Evolutionary conservation across 2,113 vertebrate species (phyloP).

Genomic region (Brachyhypopomus occidentalis): DNA sequence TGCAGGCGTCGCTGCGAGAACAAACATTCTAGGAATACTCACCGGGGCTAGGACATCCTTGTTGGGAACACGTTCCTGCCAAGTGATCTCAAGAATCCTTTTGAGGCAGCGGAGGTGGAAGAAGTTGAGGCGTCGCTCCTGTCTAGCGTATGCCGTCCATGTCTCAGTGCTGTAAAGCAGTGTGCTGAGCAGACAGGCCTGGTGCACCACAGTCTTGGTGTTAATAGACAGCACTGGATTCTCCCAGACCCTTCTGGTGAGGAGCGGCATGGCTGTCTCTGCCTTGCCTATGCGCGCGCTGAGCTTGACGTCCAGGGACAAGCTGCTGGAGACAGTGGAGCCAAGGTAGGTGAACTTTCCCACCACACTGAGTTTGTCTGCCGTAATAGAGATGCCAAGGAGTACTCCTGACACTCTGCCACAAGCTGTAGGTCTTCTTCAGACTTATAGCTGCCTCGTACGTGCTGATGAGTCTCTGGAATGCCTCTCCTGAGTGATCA

Average conservation of each 20-base stretch:
- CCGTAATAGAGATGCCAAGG: not conserved
- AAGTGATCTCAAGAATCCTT: not conserved
- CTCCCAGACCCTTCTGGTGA: not conserved
- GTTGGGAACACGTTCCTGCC: not conserved
- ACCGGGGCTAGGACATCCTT: not conserved
- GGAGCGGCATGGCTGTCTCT: not conserved
- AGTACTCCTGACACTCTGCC: not conserved
- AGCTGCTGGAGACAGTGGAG: not conserved
- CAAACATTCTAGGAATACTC: too few relatives aligned
- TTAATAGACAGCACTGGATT: conserved; percentile 10
- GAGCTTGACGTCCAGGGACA: not conserved
- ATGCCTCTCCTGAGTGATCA: not conserved
- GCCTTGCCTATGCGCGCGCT: not conserved
- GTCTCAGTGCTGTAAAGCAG: not conserved
- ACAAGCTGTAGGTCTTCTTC: not conserved
- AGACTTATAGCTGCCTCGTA: not conserved
- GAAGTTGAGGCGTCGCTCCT: not conserved
- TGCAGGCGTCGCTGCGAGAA: not conserved
- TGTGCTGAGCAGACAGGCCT: not conserved
- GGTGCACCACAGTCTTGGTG: not conserved
- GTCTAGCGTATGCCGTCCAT: not conserved
- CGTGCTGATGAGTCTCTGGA: not conserved
- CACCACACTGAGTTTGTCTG: not conserved
- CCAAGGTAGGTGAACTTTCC: not conserved
- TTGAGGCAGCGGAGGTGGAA: not conserved